Evolutionary conservation across 1,140 invertebrate species (phyloP).

Genomic region (Lepeophtheirus salmonis): DNA sequence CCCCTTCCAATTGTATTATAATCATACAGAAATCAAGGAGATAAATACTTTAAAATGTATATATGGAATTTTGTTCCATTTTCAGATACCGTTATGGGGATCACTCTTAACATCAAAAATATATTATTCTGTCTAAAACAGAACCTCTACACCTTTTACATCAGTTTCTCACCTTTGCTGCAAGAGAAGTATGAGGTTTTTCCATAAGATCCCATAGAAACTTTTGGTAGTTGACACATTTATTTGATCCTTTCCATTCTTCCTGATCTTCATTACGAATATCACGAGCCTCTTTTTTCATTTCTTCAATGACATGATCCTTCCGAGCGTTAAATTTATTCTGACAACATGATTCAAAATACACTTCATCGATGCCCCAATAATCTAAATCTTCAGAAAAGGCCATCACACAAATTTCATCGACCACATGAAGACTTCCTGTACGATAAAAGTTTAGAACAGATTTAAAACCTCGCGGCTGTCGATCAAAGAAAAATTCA

Average conservation of each 20-base stretch:
- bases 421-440: slow-evolving; percentile 23
- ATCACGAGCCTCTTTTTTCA: slow-evolving; percentile 34
- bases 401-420: slow-evolving; percentile 23
- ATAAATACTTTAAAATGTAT: too few species aligned
- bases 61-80: too few species aligned
- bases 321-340: slow-evolving; percentile 36
- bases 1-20: too few species aligned
- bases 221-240: slow-evolving; percentile 32
- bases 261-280: slow-evolving; percentile 36
- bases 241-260: slow-evolving; percentile 84
- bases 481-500: slow-evolving; percentile 30
- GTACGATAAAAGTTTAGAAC: slow-evolving; percentile 30
- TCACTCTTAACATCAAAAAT: too few species aligned
- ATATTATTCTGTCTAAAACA: too few species aligned
- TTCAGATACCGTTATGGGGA: too few species aligned
- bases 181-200: slow-evolving; percentile 34
- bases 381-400: slow-evolving; percentile 31
- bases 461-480: slow-evolving; percentile 28
- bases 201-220: slow-evolving; percentile 36
- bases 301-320: slow-evolving; percentile 35
- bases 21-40: too few species aligned
- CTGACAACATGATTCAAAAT: slow-evolving; percentile 36
- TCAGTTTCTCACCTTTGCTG: slow-evolving; percentile 34
- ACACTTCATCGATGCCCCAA: slow-evolving; percentile 29
- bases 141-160: too few species aligned